phyloP scores from a whole-genome alignment of 2,888 invertebrate species.

The Tryphoninae sp. region DNA sequence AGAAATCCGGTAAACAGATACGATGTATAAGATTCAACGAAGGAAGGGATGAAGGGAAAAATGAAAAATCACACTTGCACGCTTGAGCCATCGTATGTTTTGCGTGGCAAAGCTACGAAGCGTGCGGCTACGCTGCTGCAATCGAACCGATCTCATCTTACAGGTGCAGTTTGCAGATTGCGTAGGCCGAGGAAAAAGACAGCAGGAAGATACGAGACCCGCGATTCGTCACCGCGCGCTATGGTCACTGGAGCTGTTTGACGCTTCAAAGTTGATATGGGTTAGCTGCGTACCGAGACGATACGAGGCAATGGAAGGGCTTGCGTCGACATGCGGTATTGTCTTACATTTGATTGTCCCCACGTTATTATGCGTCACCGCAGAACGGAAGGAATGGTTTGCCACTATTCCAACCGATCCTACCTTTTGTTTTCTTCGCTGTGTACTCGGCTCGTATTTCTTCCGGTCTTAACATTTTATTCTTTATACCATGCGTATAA shows the following conservation, averaged over 20 bases:
- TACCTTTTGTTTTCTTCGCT: slow-evolving; percentile 62
- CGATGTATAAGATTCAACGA: slow-evolving; percentile 68
- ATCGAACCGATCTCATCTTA: slow-evolving; percentile 36
- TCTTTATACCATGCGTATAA: neutral
- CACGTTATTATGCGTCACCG: slow-evolving; percentile 56
- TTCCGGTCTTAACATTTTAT: slow-evolving; percentile 30
- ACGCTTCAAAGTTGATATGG: slow-evolving; percentile 60
- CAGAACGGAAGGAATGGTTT: slow-evolving; percentile 69
- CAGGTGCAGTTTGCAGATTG: neutral
- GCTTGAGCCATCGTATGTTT: neutral
- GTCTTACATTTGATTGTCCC: slow-evolving; percentile 78
- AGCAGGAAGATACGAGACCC: slow-evolving; percentile 73
- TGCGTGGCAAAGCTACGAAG: slow-evolving; percentile 5
- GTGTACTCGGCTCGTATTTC: slow-evolving; percentile 70
- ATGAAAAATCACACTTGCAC: slow-evolving; percentile 32
- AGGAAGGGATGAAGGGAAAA: slow-evolving; percentile 56
- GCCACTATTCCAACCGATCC: slow-evolving; percentile 68
- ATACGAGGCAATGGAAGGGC: slow-evolving; percentile 40
- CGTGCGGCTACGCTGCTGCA: neutral
- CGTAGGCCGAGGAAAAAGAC: slow-evolving; percentile 25
- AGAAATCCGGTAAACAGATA: slow-evolving; percentile 72
- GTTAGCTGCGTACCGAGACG: slow-evolving; percentile 50
- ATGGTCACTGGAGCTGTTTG: slow-evolving; percentile 40
- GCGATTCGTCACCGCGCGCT: slow-evolving; percentile 38
- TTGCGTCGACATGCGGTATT: slow-evolving; percentile 77